Conservation (phyloP, 2,797 vertebrate genomes). For the Iguana delicatissima region DNA sequence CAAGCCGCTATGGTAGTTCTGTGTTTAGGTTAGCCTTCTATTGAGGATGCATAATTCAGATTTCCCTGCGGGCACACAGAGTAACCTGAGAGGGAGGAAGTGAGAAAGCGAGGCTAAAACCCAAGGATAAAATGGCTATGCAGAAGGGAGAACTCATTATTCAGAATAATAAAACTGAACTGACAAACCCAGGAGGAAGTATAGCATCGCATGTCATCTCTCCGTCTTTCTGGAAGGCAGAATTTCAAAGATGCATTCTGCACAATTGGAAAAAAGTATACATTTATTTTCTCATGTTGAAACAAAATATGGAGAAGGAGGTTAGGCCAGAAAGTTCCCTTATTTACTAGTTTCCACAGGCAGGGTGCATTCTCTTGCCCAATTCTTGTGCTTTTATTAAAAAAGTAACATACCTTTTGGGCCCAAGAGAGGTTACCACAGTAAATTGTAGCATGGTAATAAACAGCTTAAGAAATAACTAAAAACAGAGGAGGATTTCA, state of each 20-base stretch:
- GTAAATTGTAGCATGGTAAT: neutral
- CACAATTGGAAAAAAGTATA: neutral
- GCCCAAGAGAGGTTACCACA: neutral
- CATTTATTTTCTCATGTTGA: neutral
- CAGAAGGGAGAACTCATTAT: neutral
- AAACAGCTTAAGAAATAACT: neutral
- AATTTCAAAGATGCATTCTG: no score
- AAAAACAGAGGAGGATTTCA: neutral
- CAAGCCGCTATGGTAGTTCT: neutral
- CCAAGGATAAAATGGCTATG: constrained; percentile 2
- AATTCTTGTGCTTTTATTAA: neutral
- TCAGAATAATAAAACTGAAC: constrained; percentile 2
- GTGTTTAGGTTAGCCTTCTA: neutral
- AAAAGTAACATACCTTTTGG: neutral
- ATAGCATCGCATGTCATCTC: neutral
- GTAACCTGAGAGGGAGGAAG: neutral
- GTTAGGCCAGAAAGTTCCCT: neutral
- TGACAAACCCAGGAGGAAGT: neutral
- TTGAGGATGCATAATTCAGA: constrained; percentile 16
- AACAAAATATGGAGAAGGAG: neutral
- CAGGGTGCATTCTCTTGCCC: neutral
- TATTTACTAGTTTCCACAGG: neutral
- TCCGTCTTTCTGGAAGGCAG: neutral
- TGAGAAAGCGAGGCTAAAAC: neutral
- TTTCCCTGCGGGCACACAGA: neutral